Percentiles rank a stretch among this genome's conserved stretches.
Conservation (phyloP, 2,797 vertebrate genomes). For the Manis pentadactyla region DNA sequence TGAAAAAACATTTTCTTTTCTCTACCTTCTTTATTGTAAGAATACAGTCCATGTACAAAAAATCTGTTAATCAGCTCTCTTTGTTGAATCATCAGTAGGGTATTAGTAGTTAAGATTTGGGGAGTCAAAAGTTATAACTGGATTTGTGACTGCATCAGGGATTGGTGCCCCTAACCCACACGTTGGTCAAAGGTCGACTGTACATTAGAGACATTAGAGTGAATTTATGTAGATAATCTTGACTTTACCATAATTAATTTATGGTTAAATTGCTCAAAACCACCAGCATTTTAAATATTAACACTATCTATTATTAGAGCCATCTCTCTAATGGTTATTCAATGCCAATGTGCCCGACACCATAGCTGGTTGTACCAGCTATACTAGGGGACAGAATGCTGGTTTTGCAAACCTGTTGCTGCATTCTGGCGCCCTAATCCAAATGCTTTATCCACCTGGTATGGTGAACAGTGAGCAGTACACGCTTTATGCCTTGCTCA, state of each 20-base stretch:
- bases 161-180: no score
- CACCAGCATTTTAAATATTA: background rate
- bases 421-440: background rate
- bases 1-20: no score
- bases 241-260: background rate
- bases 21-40: no score
- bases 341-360: background rate
- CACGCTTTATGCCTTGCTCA: background rate
- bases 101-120: no score
- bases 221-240: constrained; percentile 39
- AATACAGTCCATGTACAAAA: no score
- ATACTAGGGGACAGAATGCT: background rate
- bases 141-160: no score
- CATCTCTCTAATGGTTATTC: background rate
- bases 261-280: background rate
- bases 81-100: no score
- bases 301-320: background rate
- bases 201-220: background rate
- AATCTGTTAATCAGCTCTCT: no score
- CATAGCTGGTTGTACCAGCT: background rate
- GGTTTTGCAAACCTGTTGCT: background rate
- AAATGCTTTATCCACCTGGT: background rate
- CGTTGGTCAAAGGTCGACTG: no score
- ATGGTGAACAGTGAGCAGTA: background rate
- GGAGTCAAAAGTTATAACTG: no score